phyloP scores from a whole-genome alignment of 2,888 invertebrate genomes.

The Lasioglossum vierecki region DNA sequence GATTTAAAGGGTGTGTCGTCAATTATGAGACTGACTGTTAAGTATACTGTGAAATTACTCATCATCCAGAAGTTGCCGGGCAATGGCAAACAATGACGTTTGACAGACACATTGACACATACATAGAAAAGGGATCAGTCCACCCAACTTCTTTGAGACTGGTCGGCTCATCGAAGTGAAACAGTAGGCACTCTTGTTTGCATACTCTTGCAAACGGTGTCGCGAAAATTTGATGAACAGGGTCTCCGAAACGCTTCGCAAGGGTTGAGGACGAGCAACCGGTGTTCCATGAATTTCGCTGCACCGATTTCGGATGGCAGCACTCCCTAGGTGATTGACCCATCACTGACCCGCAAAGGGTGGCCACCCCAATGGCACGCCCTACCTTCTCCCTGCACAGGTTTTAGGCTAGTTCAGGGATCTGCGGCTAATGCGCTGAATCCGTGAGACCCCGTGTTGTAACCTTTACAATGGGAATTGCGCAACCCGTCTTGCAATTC shows the following conservation, averaged over 20 bases:
- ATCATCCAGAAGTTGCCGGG: neutral
- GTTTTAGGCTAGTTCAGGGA: constrained; percentile 10
- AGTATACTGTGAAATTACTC: neutral
- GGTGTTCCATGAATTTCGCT: constrained; percentile 45
- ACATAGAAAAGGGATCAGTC: neutral
- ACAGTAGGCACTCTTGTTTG: neutral
- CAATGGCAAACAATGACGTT: neutral
- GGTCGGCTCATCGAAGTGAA: neutral
- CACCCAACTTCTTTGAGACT: neutral
- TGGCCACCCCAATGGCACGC: neutral
- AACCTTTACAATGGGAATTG: neutral
- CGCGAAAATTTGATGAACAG: neutral
- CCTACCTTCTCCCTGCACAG: neutral
- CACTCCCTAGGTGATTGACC: constrained; percentile 4
- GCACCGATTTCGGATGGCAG: neutral
- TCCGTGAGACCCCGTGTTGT: neutral
- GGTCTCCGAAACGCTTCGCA: neutral
- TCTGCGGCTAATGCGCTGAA: neutral
- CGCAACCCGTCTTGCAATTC: neutral
- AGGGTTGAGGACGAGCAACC: constrained; percentile 46
- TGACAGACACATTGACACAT: neutral
- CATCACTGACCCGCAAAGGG: constrained; percentile 17
- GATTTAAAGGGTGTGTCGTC: no score
- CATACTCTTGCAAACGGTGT: neutral
- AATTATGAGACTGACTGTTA: no score